Evolutionary conservation across 2,888 invertebrate genomes (phyloP).

Genomic region (Ectemnius cavifrons): DNA sequence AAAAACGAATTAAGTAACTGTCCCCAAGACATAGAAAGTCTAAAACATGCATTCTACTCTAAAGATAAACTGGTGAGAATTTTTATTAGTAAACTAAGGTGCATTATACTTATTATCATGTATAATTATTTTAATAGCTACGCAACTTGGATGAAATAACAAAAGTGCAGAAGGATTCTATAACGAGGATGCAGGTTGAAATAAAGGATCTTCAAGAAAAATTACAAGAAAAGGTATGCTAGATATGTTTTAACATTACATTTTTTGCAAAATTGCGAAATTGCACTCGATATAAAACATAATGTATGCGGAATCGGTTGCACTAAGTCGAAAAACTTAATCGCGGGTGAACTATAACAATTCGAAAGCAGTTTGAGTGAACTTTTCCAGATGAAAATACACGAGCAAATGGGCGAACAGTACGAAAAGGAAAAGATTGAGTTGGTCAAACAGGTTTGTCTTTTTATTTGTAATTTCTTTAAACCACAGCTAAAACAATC

Average conservation of each 20-base stretch:
- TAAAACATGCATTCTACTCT: constrained; percentile 67
- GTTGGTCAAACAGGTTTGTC: constrained; percentile 69
- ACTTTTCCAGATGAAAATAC: constrained; percentile 67
- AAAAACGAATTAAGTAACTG: constrained; percentile 63
- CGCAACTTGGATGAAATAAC: constrained; percentile 73
- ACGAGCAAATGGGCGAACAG: constrained; percentile 63
- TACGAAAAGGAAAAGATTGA: constrained; percentile 70
- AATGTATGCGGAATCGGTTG: constrained; percentile 2
- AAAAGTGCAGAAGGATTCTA: constrained; percentile 72
- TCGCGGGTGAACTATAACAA: constrained; percentile 50
- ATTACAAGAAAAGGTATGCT: constrained; percentile 70
- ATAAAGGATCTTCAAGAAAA: constrained; percentile 70
- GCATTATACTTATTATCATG: constrained; percentile 2
- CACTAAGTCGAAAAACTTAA: constrained; percentile 34
- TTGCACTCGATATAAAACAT: constrained; percentile 9
- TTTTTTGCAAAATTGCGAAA: constrained; percentile 12
- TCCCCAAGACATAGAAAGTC: constrained; percentile 65
- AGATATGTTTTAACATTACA: neutral
- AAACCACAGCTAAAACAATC: neutral
- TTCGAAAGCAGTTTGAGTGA: constrained; percentile 15
- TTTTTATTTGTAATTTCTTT: neutral
- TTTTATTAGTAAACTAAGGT: neutral
- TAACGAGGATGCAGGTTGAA: constrained; percentile 70
- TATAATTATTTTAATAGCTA: constrained; percentile 55
- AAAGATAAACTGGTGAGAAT: constrained; percentile 73